A percentile compares a stretch with the other conserved stretches of the same genome.
Conservation (phyloP, 2,113 vertebrate genomes). For the Syrrhaptes paradoxus region DNA sequence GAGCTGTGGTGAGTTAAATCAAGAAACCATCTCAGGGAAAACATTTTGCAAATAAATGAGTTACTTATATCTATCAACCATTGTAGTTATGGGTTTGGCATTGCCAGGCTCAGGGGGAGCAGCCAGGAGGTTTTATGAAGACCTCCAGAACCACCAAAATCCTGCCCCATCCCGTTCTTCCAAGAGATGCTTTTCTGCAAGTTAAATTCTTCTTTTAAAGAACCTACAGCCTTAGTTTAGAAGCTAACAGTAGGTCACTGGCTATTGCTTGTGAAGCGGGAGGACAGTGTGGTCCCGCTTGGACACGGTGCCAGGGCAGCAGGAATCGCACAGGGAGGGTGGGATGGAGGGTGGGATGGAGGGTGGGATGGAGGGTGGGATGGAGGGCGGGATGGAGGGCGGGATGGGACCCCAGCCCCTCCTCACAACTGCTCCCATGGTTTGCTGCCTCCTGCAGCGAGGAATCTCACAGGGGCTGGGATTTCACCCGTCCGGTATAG, state of each 20-base stretch:
- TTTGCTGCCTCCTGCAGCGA: neutral
- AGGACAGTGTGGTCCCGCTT: neutral
- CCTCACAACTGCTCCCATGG: neutral
- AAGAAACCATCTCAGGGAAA: neutral
- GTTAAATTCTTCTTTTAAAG: neutral
- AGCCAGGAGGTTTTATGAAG: neutral
- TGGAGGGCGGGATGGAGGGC: neutral
- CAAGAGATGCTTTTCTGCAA: neutral
- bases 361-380: neutral
- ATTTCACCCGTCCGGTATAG: neutral
- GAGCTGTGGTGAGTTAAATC: neutral
- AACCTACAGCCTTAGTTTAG: neutral
- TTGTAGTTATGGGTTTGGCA: neutral
- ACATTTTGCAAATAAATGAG: neutral
- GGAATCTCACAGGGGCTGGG: neutral
- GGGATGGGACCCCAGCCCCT: neutral
- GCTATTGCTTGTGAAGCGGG: neutral
- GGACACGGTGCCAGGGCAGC: neutral
- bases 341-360: neutral
- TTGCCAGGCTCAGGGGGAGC: neutral
- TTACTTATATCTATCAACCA: neutral
- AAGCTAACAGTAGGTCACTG: neutral
- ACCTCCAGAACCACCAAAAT: neutral
- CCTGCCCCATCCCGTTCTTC: neutral
- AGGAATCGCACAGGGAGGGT: accelerated